Percentiles rank a stretch among this genome's conserved stretches.
Evolutionary conservation across 2,888 invertebrate species (phyloP).

Genomic region (Scrobipalpa atriplicella): DNA sequence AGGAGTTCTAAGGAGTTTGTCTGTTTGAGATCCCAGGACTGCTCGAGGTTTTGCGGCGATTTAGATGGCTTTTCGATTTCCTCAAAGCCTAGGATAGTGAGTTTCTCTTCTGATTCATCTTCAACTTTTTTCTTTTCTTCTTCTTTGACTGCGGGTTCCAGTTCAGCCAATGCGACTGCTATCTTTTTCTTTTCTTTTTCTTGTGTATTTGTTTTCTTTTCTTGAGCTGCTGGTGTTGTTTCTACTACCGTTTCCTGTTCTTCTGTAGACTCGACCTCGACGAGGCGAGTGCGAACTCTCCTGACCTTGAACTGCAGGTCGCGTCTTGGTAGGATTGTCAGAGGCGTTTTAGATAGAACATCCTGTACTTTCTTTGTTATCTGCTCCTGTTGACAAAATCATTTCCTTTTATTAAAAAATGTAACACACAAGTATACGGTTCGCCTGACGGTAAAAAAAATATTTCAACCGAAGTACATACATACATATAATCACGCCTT

Average conservation of each 20-base stretch:
- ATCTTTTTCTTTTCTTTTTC: background rate
- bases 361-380: conserved; percentile 88
- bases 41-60: conserved; percentile 58
- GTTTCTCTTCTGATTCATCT: conserved; percentile 47
- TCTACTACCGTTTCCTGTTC: conserved; percentile 14
- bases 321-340: conserved; percentile 77
- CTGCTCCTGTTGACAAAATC: conserved; percentile 81
- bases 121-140: conserved; percentile 28
- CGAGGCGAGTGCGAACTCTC: conserved; percentile 60
- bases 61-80: conserved; percentile 60
- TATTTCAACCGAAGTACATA: too few species aligned
- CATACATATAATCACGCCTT: too few species aligned
- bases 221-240: conserved; percentile 24
- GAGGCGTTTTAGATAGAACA: conserved; percentile 88
- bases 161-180: background rate
- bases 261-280: conserved; percentile 50
- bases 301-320: conserved; percentile 58
- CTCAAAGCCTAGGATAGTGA: conserved; percentile 63
- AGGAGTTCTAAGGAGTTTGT: conserved; percentile 77
- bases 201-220: conserved; percentile 10
- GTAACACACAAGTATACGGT: too few species aligned
- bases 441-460: too few species aligned
- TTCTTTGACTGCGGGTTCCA: background rate
- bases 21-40: conserved; percentile 65
- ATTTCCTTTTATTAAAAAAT: background rate